Conservation (phyloP, 1,140 invertebrate species). For the Philopotamus ludificatus region DNA sequence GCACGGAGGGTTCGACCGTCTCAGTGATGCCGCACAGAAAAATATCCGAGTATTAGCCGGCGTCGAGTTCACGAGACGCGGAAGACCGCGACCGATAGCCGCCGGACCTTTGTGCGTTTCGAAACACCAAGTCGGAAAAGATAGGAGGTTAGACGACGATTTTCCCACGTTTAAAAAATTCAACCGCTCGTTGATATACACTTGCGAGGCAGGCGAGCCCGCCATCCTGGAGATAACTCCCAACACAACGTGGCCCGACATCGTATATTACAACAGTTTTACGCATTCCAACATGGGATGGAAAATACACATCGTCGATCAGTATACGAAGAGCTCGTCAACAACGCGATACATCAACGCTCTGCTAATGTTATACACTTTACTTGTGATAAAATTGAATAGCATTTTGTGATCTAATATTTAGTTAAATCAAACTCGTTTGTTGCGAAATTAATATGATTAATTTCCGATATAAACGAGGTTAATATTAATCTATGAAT, state of each 20-base stretch:
- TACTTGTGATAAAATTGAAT: constrained; percentile 28
- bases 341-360: background rate
- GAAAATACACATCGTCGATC: constrained; percentile 84
- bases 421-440: background rate
- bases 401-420: background rate
- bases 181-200: constrained; percentile 69
- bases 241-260: constrained; percentile 87
- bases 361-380: constrained; percentile 3
- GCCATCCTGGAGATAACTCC: constrained; percentile 79
- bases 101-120: constrained; percentile 78
- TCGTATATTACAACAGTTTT: constrained; percentile 92
- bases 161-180: constrained; percentile 80
- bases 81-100: constrained; percentile 72
- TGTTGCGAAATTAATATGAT: no score
- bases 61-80: constrained; percentile 78
- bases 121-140: constrained; percentile 62
- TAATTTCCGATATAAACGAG: no score
- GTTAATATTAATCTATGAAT: no score
- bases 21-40: constrained; percentile 69
- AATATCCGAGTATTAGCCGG: constrained; percentile 80
- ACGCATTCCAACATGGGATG: constrained; percentile 89
- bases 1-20: constrained; percentile 75
- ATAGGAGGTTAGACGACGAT: constrained; percentile 76
- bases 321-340: constrained; percentile 51
- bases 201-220: constrained; percentile 69